Evolutionary conservation across 2,113 vertebrate genomes (phyloP), one percentile per base, ranked within the genome.

Genomic region (Anser cygnoides): DNA sequence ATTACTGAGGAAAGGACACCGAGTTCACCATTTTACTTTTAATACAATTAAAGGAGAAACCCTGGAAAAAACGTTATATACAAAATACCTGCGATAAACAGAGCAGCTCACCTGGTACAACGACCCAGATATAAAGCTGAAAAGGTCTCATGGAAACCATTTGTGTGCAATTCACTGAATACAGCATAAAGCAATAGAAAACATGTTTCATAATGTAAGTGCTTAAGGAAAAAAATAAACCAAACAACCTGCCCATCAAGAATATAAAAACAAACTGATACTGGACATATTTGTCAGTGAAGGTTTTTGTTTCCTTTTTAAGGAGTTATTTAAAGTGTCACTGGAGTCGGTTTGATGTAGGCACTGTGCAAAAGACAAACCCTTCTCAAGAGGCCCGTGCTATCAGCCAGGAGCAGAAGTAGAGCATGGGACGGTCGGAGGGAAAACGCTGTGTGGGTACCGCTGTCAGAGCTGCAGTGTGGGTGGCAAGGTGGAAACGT

Each of bases 131-230:
- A 35, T 1, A n/a, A 86, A 89, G 82, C 86, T 87, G 77, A 87
- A 68, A 92, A 95, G 81, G 94, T 94, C 92, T 95, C 95, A 94
- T 70, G 81, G 94, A 96, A 96, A 96, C 91, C 86, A 92, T 77
- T 88, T 85, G 18, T 93, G 87, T 93, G 75, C 78, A 95, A 83
- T 92, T 92, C 79, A 87, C 52, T 75, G 55, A 90, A 70, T 55
- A 95, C 33, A 67, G 43, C 66, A 54, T 54, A 65, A 96, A 23
- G 44, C 76, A 86, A 59, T 11, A 87, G 84, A 75, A 89, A 83
- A 91, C 10, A 8, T 13, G 28, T 49, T 57, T 74, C 59, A 77
- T 62, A 49, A 16, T 61, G 11, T 70, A 92, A 90, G 46, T 90
- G 72, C 92, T 87, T 90, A 79, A 52, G 54, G 37, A 59, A 80